Evolutionary conservation across 2,797 vertebrate genomes (phyloP).

Genomic region (Myoxocephalus aenaeus): DNA sequence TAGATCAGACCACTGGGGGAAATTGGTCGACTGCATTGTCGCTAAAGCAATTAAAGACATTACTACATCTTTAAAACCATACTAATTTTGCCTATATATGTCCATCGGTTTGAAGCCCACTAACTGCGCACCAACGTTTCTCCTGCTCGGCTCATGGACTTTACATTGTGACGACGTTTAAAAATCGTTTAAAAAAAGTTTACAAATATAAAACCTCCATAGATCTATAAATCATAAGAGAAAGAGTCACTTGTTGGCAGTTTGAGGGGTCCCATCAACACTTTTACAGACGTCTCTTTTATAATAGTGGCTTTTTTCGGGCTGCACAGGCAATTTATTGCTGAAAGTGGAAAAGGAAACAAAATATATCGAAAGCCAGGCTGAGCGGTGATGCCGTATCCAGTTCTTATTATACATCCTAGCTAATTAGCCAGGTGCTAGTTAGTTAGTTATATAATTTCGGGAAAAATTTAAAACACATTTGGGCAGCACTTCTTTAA

Average conservation of each 20-base stretch:
- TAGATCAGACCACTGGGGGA: slow-evolving; percentile 1
- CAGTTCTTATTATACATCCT: not conserved
- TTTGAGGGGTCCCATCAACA: not conserved
- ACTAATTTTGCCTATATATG: not conserved
- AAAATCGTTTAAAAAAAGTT: not conserved
- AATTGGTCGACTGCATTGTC: not conserved
- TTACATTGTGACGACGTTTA: not conserved
- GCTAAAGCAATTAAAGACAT: not conserved
- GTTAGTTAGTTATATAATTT: too few relatives aligned
- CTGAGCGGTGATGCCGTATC: not conserved
- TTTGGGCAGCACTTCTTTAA: too few relatives aligned
- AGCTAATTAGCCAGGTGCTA: too few relatives aligned
- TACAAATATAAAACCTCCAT: not conserved
- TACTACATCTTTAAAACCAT: not conserved
- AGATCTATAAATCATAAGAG: not conserved
- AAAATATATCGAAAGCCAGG: too few relatives aligned
- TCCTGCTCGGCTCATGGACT: not conserved
- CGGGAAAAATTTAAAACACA: too few relatives aligned
- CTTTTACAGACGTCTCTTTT: too few relatives aligned
- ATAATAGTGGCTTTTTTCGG: too few relatives aligned
- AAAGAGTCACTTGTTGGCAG: too few relatives aligned
- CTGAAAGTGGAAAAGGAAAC: not conserved
- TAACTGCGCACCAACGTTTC: not conserved
- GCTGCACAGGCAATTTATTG: not conserved
- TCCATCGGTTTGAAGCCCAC: not conserved